Percentiles rank a stretch among this genome's conserved stretches.
phyloP scores from a whole-genome alignment of 30 jellyfish, hydroid and myxozoan genomes.

The Hydractinia echinata region DNA sequence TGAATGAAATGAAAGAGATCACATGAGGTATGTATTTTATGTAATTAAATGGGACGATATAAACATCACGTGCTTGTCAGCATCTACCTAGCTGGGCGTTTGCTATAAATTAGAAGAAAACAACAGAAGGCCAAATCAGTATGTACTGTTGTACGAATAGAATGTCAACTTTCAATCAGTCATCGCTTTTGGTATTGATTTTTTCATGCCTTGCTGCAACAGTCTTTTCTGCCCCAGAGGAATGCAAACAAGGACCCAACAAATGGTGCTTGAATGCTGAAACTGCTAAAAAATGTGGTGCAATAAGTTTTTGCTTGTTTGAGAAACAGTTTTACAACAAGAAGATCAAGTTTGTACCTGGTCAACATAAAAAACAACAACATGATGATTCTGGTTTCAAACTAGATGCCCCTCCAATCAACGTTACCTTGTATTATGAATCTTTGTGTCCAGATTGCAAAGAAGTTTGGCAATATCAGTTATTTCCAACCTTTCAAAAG shows the following conservation, averaged over 20 bases:
- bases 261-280: conserved; percentile 64
- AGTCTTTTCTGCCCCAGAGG: neutral
- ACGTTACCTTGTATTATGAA: conserved; percentile 62
- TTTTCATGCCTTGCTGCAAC: neutral
- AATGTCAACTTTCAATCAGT: too few species aligned
- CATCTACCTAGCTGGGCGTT: too few species aligned
- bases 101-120: too few species aligned
- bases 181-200: too few species aligned
- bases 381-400: neutral
- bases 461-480: conserved; percentile 46
- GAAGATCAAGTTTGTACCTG: conserved; percentile 50
- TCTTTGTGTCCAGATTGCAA: conserved; percentile 83
- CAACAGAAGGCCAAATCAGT: too few species aligned
- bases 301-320: conserved; percentile 12
- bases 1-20: too few species aligned
- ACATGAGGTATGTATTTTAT: too few species aligned
- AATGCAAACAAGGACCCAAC: conserved; percentile 48
- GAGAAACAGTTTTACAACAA: conserved; percentile 32
- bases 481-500: conserved; percentile 69
- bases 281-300: conserved; percentile 71
- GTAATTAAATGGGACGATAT: too few species aligned
- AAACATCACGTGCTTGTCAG: too few species aligned
- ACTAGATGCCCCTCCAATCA: conserved; percentile 54
- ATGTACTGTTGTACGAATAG: too few species aligned
- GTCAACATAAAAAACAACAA: neutral